Evolutionary conservation across 2,888 invertebrate genomes (phyloP), one percentile per base, ranked within the genome.

Genomic region (Nebria brevicollis): DNA sequence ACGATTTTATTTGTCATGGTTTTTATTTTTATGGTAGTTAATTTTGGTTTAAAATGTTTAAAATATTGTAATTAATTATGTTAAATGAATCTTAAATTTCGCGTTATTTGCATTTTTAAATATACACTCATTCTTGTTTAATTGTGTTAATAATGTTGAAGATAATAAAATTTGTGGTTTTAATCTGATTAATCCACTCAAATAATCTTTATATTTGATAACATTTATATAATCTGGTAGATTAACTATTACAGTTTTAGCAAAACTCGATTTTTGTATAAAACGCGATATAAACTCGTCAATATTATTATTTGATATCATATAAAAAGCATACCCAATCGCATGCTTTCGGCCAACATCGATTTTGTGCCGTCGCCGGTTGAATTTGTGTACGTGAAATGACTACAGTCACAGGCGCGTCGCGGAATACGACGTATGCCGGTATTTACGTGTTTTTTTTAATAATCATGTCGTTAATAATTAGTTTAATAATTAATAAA

Each of bases 401-500:
- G 68, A 34, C 75, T 72, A 70, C 65, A 80, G 80, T 80, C 54
- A 70, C 75, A 80, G 80, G 80, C 80, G 75, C 72, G 80, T 68
- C 80, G 75, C 20, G n/a, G 25, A 64, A 7, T n/a, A 20, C n/a
- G 10, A 64, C 8, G 70, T 25, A 68, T 70, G 75, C 72, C 77
- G 77, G 77, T 25, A 25, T n/a, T 72, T 26, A 76, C 34, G 25
- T 65, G 34, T 25, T 34, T 70, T 25, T 34, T 70, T 73, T 25
- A 20, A 13, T 54, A 77, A 78, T 41, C 42, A 78, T 78, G 73
- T 78, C 66, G 73, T 78, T 42, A 70, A 54, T 13, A 54, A 54
- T 54, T 54, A 54, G 8, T 54, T 54, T 8, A 0, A 1, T 54
- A 54, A 13, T 13, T 2, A 54, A 11, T 54, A 54, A 8, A 54